A percentile compares a stretch with the other conserved stretches of the same genome.
Evolutionary conservation across 2,797 vertebrate species (phyloP).

Genomic region (Lepilemur ruficaudatus): DNA sequence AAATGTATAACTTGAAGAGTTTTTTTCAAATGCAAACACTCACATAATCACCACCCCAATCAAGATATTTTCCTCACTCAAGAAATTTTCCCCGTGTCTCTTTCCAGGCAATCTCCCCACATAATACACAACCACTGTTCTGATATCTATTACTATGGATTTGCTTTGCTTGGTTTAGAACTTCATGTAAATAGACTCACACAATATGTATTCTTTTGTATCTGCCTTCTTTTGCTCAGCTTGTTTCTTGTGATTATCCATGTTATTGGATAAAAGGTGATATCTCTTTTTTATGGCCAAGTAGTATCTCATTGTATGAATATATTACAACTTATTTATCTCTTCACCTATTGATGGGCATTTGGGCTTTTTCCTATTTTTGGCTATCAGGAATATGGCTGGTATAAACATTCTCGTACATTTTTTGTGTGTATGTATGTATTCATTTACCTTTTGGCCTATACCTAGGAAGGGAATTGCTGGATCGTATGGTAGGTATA

Average conservation of each 20-base stretch:
- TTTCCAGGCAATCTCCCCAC: not conserved
- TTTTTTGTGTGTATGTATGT: conserved; percentile 17
- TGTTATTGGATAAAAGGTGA: conserved; percentile 22
- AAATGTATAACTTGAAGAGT: not conserved
- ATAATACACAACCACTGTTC: not conserved
- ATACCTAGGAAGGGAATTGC: not conserved
- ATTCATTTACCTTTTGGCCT: conserved; percentile 27
- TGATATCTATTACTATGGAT: conserved; percentile 28
- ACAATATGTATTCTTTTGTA: not conserved
- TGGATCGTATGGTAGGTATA: not conserved
- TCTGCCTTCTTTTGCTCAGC: conserved; percentile 44
- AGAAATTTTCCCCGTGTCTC: conserved; percentile 16
- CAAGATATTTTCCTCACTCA: not conserved
- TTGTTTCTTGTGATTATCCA: conserved; percentile 3
- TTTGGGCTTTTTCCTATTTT: conserved; percentile 37
- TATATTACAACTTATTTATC: not conserved
- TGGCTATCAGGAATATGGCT: conserved; percentile 20
- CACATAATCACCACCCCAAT: not conserved
- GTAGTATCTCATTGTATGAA: not conserved
- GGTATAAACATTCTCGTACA: not conserved
- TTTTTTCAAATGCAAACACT: conserved; percentile 8
- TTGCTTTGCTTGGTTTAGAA: conserved; percentile 48
- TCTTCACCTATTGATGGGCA: conserved; percentile 6
- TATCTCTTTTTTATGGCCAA: conserved; percentile 2
- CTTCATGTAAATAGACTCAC: conserved; percentile 20